Conservation (phyloP, 1,140 invertebrate species). For the Eurosta solidaginis region DNA sequence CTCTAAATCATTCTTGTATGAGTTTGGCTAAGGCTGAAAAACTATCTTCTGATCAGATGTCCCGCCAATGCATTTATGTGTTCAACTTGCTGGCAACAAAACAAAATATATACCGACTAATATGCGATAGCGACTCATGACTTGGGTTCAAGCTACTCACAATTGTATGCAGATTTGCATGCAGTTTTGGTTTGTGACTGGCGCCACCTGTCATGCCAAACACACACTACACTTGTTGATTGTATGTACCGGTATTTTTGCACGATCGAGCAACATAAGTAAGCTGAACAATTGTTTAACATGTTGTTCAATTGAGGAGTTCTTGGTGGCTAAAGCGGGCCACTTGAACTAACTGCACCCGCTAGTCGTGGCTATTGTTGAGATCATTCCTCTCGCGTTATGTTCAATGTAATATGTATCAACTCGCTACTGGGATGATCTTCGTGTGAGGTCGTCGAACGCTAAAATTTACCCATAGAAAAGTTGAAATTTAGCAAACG, state of each 20-base stretch:
- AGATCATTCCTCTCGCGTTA: no score
- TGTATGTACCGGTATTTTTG: background rate
- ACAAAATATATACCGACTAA: background rate
- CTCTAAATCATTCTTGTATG: no score
- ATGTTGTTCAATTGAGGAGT: background rate
- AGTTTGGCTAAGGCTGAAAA: no score
- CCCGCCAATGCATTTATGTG: no score
- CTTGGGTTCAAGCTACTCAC: background rate
- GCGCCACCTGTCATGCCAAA: conserved; percentile 27
- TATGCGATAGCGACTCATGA: background rate
- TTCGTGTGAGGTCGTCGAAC: conserved; percentile 6
- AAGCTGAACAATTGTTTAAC: conserved; percentile 12
- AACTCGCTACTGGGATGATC: background rate
- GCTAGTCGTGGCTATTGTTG: no score
- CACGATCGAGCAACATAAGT: conserved; percentile 27
- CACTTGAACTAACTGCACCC: no score
- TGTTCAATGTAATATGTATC: no score
- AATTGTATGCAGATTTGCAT: background rate
- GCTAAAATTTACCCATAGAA: background rate
- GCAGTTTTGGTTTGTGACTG: background rate
- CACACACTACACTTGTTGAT: conserved; percentile 6
- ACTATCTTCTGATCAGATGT: no score
- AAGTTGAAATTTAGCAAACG: background rate
- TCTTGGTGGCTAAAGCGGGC: background rate
- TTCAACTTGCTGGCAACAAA: background rate